phyloP scores from a whole-genome alignment of 2,797 vertebrate species.

The Hemitrygon akajei region DNA sequence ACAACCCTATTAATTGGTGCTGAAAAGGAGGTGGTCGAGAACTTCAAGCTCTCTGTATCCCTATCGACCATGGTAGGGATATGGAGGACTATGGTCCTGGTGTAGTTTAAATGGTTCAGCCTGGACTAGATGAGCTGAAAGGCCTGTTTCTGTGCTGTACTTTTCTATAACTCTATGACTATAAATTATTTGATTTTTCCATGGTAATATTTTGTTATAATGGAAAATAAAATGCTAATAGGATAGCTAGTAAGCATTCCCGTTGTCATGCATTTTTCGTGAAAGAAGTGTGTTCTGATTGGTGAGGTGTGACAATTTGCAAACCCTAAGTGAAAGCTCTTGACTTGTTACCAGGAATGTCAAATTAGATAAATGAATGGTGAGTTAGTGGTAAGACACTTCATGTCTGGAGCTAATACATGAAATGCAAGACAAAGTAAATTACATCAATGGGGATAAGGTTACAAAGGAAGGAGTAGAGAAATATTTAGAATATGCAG shows the following conservation, averaged over 20 bases:
- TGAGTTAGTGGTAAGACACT: neutral
- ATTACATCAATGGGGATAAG: neutral
- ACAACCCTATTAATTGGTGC: too few relatives aligned
- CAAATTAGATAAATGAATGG: neutral
- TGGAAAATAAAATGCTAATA: slow-evolving; percentile 16
- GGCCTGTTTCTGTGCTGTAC: too few relatives aligned
- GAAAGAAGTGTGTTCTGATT: neutral
- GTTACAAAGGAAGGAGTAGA: neutral
- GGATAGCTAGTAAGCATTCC: neutral
- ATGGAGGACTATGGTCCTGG: too few relatives aligned
- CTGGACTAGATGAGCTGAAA: too few relatives aligned
- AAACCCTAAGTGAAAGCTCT: too few relatives aligned
- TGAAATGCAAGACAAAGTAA: neutral
- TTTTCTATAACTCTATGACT: too few relatives aligned
- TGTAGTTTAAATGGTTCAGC: too few relatives aligned
- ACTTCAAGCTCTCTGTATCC: too few relatives aligned
- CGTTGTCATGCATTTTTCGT: neutral
- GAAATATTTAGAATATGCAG: too few relatives aligned
- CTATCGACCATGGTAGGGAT: too few relatives aligned
- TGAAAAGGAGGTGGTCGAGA: too few relatives aligned
- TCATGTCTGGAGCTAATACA: neutral
- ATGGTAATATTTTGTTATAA: neutral
- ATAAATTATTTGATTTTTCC: neutral
- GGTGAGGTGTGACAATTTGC: neutral
- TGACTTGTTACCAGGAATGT: neutral